Base-by-base conservation (phyloP, 2,888 invertebrate genomes). In the Aquatica leii region DNA sequence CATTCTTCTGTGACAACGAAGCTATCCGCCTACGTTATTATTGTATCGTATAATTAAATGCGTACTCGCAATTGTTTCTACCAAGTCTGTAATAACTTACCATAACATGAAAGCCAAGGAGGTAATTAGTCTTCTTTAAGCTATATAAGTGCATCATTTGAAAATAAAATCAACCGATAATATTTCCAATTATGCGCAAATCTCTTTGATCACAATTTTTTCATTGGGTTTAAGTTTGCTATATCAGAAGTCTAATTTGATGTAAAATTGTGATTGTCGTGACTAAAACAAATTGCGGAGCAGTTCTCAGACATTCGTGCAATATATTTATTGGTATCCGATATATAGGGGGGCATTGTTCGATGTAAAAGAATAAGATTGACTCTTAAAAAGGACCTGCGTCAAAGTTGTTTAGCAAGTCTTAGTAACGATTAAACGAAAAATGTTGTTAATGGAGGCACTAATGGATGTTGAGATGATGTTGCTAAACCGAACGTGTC, bases 401-500 rank as follows among this genome's bases (percentile, higher is more conserved):
- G n/a, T 37, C 18, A 40, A 49, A 31, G 57, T 40, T 24, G 48
- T 24, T 51, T 40, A 40, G 40, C 58, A 12, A 51, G 59, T 59
- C 59, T 48, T 21, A 34, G 54, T 49, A 58, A 58, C 24, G 24
- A 24, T 24, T 51, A 66, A 67, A 59, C 54, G 54, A 53, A 53
- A 40, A 57, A 56, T 52, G 54, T 43, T 41, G 64, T 62, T 68
- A 68, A 68, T 66, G 64, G 63, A 61, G 41, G 43, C 34, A 48
- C 59, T 68, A 66, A 65, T 68, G 66, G 65, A 61, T 58, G 59
- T 20, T 20, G 46, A 46, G 62, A 58, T 48, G 65, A 56, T 54
- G 60, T 60, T 55, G 61, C 50, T 55, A 66, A 59, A 63, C 58
- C 49, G 49, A 59, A 63, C 66, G 66, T 66, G 68, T 65, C 58